These are phyloP conservation scores for Montipora cactus DNA, from an alignment of 64 coral and sea anemone species.

Conservation along the genomic window DNA sequence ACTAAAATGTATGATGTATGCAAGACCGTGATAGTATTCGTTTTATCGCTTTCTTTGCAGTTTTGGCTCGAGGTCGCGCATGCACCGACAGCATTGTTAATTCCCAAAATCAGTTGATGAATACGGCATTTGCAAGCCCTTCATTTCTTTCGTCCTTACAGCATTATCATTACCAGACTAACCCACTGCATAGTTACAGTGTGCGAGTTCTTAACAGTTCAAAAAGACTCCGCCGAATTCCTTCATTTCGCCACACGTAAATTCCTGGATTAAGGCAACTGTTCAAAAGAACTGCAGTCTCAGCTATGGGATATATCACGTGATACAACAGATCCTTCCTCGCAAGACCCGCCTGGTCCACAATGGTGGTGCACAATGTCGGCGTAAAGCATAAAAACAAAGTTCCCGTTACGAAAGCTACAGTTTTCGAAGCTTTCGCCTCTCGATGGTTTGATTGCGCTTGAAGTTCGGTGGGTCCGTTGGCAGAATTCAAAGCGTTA, in stretches of 20 bases:
- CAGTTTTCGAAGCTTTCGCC: constrained; percentile 46
- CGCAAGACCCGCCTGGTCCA: constrained; percentile 26
- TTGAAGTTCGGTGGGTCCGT: neutral
- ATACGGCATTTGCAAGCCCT: too few species aligned
- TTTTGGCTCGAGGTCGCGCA: too few species aligned
- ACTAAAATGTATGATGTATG: too few species aligned
- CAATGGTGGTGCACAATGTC: neutral
- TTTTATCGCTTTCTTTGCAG: too few species aligned
- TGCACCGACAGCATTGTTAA: too few species aligned
- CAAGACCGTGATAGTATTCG: too few species aligned
- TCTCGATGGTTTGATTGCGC: neutral
- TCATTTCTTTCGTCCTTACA: too few species aligned
- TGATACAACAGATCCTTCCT: constrained; percentile 38
- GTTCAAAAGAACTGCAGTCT: constrained; percentile 52
- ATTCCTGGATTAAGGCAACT: constrained; percentile 40
- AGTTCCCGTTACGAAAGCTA: constrained; percentile 39
- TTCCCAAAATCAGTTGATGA: too few species aligned
- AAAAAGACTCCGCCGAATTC: constrained; percentile 15
- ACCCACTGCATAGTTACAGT: too few species aligned
- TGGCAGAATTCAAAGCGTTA: neutral
- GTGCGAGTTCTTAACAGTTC: neutral
- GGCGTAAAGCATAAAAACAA: constrained; percentile 50
- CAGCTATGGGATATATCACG: constrained; percentile 56
- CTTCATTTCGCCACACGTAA: constrained; percentile 47
- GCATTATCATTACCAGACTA: too few species aligned